Conservation (phyloP, 2,113 vertebrate species). For the Terrapene triunguis region DNA sequence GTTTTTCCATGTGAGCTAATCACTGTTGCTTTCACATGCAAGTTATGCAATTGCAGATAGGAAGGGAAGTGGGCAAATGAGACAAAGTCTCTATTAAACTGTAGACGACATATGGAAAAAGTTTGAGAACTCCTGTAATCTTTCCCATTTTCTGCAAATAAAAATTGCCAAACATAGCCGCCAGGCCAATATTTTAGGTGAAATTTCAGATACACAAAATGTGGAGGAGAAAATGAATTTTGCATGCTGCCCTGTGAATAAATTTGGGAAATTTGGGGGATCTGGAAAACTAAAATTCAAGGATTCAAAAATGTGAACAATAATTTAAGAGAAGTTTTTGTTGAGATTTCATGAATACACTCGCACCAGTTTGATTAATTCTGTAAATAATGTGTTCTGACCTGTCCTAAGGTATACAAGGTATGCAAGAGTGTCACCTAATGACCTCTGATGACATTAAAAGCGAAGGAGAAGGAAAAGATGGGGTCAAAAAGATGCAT, state of each 20-base stretch:
- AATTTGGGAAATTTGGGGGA: not conserved
- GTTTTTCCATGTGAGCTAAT: not conserved
- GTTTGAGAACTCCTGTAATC: not conserved
- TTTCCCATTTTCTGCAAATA: not conserved
- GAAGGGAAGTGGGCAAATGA: not conserved
- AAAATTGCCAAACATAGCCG: not conserved
- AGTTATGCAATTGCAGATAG: not conserved
- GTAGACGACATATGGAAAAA: not conserved
- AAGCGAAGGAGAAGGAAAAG: not conserved
- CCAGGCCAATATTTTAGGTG: not conserved
- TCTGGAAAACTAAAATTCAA: constrained; percentile 9
- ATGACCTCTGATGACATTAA: not conserved
- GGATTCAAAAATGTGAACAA: not conserved
- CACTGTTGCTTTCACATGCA: not conserved
- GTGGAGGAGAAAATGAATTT: not conserved
- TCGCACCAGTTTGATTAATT: not conserved
- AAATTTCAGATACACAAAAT: not conserved
- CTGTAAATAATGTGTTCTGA: not conserved
- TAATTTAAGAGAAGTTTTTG: not conserved
- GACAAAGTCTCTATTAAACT: not conserved
- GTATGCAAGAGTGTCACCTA: not conserved
- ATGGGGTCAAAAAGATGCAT: not conserved
- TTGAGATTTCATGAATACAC: not conserved
- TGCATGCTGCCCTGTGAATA: not conserved
- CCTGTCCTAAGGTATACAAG: not conserved